These are phyloP conservation scores for Phrynosoma blainvillii DNA, from an alignment of 2,113 vertebrate species.

Conservation along the genomic window DNA sequence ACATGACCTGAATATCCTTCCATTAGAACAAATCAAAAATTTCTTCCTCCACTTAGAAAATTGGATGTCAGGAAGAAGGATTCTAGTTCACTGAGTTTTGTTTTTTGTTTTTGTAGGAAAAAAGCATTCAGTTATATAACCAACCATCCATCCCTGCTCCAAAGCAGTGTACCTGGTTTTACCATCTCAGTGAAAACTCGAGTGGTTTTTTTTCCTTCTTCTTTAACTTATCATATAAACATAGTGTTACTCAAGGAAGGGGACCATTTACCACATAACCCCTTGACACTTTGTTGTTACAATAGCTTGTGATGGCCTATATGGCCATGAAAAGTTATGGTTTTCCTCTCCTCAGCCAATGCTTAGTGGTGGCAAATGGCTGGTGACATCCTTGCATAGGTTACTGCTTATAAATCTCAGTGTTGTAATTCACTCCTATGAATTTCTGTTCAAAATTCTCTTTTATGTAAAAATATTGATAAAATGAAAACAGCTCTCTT, in stretches of 20 bases:
- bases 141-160: not conserved
- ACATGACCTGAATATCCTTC: not conserved
- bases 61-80: not conserved
- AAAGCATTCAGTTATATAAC: not conserved
- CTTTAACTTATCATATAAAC: not conserved
- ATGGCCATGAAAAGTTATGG: not conserved
- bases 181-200: not conserved
- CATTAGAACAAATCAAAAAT: not conserved
- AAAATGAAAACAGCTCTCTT: conserved; percentile 63
- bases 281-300: too few relatives aligned
- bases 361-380: not conserved
- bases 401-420: not conserved
- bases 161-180: not conserved
- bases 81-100: not conserved
- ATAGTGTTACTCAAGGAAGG: not conserved
- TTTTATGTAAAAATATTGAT: conserved; percentile 58
- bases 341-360: not conserved
- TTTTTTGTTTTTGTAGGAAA: too few relatives aligned
- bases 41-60: too few relatives aligned
- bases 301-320: not conserved
- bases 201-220: not conserved
- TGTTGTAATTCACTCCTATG: conserved; percentile 6
- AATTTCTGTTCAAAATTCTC: conserved; percentile 55
- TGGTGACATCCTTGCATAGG: not conserved
- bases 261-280: not conserved